phyloP scores from a whole-genome alignment of 1,140 invertebrate genomes.

The Schlechtendalia chinensis region DNA sequence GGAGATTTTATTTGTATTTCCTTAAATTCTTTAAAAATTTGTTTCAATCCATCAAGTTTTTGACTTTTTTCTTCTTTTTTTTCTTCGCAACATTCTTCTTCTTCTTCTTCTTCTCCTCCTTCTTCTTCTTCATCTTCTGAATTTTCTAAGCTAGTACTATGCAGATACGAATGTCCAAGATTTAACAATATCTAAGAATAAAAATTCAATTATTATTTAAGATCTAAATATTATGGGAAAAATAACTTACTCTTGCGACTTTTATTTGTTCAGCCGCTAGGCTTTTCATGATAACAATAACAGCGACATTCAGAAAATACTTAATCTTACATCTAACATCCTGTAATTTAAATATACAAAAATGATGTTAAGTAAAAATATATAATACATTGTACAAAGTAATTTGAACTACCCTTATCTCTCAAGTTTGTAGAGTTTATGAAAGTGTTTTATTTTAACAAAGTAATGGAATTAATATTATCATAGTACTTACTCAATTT shows the following conservation, averaged over 20 bases:
- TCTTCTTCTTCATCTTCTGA: conserved; percentile 49
- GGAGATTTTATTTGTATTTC: not conserved
- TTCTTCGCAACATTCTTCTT: conserved; percentile 24
- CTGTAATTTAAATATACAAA: not conserved
- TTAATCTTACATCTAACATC: not conserved
- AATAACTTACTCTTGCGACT: conserved; percentile 7
- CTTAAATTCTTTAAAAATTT: not conserved
- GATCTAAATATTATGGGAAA: not conserved
- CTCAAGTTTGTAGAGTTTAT: not conserved
- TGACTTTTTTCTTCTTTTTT: not conserved
- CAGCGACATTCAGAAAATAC: conserved; percentile 14
- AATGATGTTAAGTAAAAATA: not conserved
- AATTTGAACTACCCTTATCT: not conserved
- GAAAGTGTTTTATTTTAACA: not conserved
- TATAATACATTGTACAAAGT: not conserved
- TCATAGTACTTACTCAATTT: conserved; percentile 6
- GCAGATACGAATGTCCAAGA: conserved; percentile 19
- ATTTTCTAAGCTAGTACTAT: conserved; percentile 2
- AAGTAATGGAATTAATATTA: not conserved
- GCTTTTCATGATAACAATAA: conserved; percentile 4
- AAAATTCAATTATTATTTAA: not conserved
- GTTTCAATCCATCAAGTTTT: not conserved
- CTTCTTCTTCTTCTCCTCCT: conserved; percentile 45
- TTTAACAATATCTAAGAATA: conserved; percentile 12
- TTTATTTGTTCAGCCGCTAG: not conserved